Conservation (phyloP, 2,888 invertebrate genomes). For the Suillia variegata region DNA sequence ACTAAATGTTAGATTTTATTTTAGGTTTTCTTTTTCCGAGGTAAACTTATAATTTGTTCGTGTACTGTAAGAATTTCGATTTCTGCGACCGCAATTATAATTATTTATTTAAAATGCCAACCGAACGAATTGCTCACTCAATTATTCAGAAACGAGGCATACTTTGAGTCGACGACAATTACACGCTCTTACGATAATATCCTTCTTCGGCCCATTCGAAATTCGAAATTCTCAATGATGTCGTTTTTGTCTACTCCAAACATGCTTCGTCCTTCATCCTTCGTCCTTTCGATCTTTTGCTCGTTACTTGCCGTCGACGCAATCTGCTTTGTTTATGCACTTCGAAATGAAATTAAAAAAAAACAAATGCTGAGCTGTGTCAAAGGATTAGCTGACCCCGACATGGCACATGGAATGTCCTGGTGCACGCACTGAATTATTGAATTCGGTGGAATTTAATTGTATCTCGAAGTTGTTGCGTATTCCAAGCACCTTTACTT, state of each 20-base stretch:
- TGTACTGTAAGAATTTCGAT: too few species aligned
- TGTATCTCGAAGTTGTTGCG: background rate
- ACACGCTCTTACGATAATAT: background rate
- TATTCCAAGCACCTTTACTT: background rate
- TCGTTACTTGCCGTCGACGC: background rate
- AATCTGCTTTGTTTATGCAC: constrained; percentile 9
- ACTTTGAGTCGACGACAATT: background rate
- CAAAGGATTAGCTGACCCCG: background rate
- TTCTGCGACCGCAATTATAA: constrained; percentile 6
- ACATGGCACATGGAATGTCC: background rate
- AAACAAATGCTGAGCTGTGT: too few species aligned
- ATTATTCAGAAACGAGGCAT: constrained; percentile 19
- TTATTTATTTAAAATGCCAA: constrained; percentile 23
- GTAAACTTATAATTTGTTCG: too few species aligned
- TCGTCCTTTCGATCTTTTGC: background rate
- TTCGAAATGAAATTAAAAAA: constrained; percentile 24
- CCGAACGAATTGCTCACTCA: constrained; percentile 12
- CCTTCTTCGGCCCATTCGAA: background rate
- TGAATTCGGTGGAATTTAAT: constrained; percentile 22
- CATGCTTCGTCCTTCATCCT: too few species aligned
- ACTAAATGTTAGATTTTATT: too few species aligned
- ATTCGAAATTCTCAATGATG: too few species aligned
- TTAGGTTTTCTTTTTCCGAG: too few species aligned
- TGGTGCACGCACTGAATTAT: constrained; percentile 17
- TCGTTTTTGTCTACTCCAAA: too few species aligned